Evolutionary conservation across 2,797 vertebrate species (phyloP).

Genomic region (Acomys russatus): DNA sequence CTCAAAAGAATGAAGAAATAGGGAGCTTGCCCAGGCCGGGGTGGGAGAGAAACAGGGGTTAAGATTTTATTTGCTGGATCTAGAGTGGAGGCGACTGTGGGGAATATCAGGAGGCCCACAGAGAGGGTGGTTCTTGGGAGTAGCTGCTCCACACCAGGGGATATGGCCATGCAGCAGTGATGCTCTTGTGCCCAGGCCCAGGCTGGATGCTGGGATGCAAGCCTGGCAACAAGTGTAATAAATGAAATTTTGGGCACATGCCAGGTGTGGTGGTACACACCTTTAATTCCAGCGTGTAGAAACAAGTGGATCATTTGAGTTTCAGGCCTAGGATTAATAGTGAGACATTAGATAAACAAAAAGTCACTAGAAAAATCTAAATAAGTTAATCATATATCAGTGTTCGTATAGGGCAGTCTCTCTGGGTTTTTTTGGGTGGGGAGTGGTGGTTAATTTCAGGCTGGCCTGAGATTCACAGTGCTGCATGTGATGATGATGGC

Average conservation of each 20-base stretch:
- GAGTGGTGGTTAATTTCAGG: neutral
- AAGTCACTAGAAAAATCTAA: conserved; percentile 7
- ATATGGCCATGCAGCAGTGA: neutral
- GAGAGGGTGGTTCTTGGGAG: neutral
- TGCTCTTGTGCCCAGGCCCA: neutral
- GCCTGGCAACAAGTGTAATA: neutral
- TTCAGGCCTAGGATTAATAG: neutral
- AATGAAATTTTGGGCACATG: neutral
- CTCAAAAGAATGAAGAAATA: conserved; percentile 24
- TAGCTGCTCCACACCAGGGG: neutral
- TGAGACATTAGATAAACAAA: neutral
- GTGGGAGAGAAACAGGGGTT: neutral
- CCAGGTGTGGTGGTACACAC: neutral
- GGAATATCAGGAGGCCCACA: neutral
- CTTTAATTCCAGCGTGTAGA: neutral
- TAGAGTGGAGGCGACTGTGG: neutral
- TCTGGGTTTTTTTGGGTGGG: neutral
- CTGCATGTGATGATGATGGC: neutral
- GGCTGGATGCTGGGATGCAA: neutral
- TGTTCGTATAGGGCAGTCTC: neutral
- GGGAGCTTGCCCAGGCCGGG: conserved; percentile 8
- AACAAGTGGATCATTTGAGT: neutral
- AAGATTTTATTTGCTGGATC: neutral
- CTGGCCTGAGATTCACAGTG: neutral
- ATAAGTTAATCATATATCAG: neutral